Evolutionary conservation across 1,140 invertebrate genomes (phyloP).

Genomic region (Drosophila mauritiana): DNA sequence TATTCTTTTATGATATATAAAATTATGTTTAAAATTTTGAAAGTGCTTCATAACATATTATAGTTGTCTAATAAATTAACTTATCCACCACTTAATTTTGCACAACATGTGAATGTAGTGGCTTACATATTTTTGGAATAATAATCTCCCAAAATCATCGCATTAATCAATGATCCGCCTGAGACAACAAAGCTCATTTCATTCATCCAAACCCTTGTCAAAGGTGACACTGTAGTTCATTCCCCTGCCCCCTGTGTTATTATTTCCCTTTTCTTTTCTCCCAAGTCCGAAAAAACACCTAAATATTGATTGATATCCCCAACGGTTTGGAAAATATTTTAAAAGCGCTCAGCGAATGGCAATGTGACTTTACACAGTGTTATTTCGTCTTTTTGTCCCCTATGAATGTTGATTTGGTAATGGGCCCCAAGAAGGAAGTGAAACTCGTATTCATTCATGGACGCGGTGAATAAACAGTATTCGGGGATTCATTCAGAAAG

Average conservation of each 20-base stretch:
- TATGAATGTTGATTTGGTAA: slow-evolving; percentile 11
- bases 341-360: slow-evolving; percentile 23
- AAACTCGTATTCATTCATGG: slow-evolving; percentile 52
- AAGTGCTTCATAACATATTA: too few relatives aligned
- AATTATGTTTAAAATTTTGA: too few relatives aligned
- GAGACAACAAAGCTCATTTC: slow-evolving; percentile 24
- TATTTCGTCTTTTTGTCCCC: slow-evolving; percentile 8
- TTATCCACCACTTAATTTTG: too few relatives aligned
- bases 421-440: slow-evolving; percentile 31
- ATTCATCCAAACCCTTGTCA: slow-evolving; percentile 53
- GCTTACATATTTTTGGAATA: slow-evolving; percentile 22
- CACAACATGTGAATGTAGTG: too few relatives aligned
- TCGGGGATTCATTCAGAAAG: slow-evolving; percentile 49
- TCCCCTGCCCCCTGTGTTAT: slow-evolving; percentile 4
- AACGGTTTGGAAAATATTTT: slow-evolving; percentile 40
- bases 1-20: not conserved
- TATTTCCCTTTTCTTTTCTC: not conserved
- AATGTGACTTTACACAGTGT: slow-evolving; percentile 19
- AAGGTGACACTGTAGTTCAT: slow-evolving; percentile 17
- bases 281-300: slow-evolving; percentile 3
- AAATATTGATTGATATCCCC: slow-evolving; percentile 48
- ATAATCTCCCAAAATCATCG: slow-evolving; percentile 15
- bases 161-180: slow-evolving; percentile 42
- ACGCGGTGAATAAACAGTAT: slow-evolving; percentile 14
- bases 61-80: too few relatives aligned